A percentile compares a stretch with the other conserved stretches of the same genome.
Conservation (phyloP, 1,140 invertebrate genomes). For the Drosophila burlai region DNA sequence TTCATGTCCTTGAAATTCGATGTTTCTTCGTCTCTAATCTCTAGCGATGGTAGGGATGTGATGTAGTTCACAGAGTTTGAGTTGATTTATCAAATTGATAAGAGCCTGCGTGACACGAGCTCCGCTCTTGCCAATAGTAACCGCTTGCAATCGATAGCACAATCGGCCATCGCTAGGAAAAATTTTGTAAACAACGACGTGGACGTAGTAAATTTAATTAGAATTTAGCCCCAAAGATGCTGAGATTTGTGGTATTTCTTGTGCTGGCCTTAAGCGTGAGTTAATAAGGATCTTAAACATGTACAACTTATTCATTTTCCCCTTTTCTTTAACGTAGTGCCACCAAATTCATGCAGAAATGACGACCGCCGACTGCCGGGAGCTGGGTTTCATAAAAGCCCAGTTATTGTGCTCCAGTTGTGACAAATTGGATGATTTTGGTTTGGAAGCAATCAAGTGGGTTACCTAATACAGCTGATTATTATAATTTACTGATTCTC, state of each 20-base stretch:
- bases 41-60: too few species aligned
- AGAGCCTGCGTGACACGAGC: not conserved
- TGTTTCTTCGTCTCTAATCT: too few species aligned
- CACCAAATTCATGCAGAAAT: conserved; percentile 54
- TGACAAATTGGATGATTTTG: conserved; percentile 92
- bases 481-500: not conserved
- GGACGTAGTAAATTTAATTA: conserved; percentile 62
- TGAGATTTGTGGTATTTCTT: conserved; percentile 20
- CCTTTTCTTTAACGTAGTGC: conserved; percentile 12
- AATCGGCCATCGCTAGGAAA: conserved; percentile 3
- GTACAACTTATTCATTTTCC: not conserved
- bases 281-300: not conserved
- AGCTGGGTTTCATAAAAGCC: conserved; percentile 94
- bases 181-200: conserved; percentile 73
- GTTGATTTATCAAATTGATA: too few species aligned
- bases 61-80: not conserved
- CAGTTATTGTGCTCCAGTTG: conserved; percentile 95
- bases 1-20: too few species aligned
- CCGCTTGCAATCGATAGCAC: conserved; percentile 10
- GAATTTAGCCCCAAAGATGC: conserved; percentile 52
- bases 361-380: conserved; percentile 89
- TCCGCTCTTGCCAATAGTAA: not conserved
- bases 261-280: conserved; percentile 49
- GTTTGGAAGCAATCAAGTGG: conserved; percentile 89
- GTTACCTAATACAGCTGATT: conserved; percentile 35